These are phyloP conservation scores for Brotula barbata DNA, from an alignment of 2,797 vertebrate genomes.

Conservation along the genomic window DNA sequence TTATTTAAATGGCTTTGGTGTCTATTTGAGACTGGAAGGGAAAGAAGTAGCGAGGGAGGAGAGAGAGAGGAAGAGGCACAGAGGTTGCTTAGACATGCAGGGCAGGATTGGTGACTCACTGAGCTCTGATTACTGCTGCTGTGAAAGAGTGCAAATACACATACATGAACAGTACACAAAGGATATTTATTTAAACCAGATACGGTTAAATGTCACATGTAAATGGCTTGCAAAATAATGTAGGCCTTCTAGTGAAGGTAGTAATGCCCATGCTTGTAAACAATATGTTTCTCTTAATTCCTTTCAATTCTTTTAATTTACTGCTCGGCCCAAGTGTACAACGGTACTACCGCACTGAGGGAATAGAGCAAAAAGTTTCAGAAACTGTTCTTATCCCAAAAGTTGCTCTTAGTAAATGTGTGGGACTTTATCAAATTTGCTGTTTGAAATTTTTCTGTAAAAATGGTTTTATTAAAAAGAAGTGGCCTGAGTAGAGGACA, in stretches of 20 bases:
- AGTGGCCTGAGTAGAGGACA: no score
- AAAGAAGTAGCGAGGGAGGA: constrained; percentile 4
- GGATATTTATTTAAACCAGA: constrained; percentile 16
- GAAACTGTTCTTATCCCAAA: no score
- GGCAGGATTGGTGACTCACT: constrained; percentile 61
- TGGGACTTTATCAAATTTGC: no score
- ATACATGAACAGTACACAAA: not conserved
- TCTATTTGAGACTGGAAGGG: constrained; percentile 23
- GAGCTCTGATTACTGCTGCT: constrained; percentile 34
- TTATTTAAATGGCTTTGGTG: constrained; percentile 22
- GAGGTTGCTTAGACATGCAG: constrained; percentile 44
- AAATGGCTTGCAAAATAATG: not conserved
- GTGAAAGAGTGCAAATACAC: constrained; percentile 36
- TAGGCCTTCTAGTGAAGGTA: not conserved
- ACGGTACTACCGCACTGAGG: no score
- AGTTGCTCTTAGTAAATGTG: no score
- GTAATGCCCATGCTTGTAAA: no score
- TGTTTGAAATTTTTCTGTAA: no score
- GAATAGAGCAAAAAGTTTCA: no score
- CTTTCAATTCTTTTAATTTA: no score
- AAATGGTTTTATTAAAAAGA: no score
- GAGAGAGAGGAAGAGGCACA: constrained; percentile 1
- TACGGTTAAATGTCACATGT: not conserved
- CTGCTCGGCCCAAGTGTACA: no score
- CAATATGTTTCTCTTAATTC: no score